These are phyloP conservation scores for Catostylus mosaicus DNA, from an alignment of 30 jellyfish, hydroid and myxozoan species.

Conservation along the genomic window DNA sequence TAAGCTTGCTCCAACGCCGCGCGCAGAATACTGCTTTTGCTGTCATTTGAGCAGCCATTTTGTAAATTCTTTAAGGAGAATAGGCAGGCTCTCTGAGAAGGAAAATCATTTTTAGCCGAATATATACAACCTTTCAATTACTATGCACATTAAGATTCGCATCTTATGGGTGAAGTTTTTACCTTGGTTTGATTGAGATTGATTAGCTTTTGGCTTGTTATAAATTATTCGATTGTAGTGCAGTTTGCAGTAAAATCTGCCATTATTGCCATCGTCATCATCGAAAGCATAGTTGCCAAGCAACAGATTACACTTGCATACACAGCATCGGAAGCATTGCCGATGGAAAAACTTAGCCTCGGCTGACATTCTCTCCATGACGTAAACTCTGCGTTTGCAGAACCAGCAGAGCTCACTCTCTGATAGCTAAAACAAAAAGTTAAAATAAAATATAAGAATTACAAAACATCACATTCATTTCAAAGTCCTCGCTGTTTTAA, in stretches of 20 bases:
- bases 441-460: not conserved
- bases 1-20: too few relatives aligned
- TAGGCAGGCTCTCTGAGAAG: too few relatives aligned
- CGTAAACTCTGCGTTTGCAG: slow-evolving; percentile 88
- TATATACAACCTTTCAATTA: too few relatives aligned
- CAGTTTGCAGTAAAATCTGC: slow-evolving; percentile 83
- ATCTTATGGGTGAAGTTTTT: too few relatives aligned
- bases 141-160: too few relatives aligned
- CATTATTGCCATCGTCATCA: slow-evolving; percentile 62
- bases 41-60: too few relatives aligned
- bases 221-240: slow-evolving; percentile 81
- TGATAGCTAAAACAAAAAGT: slow-evolving; percentile 58
- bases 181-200: not conserved
- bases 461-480: not conserved
- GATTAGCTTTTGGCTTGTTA: slow-evolving; percentile 26
- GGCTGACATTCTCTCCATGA: slow-evolving; percentile 94
- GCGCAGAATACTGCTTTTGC: too few relatives aligned
- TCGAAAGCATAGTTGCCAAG: slow-evolving; percentile 90
- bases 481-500: too few relatives aligned
- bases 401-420: slow-evolving; percentile 86
- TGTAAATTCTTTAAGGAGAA: too few relatives aligned
- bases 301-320: slow-evolving; percentile 84
- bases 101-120: too few relatives aligned
- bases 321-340: slow-evolving; percentile 81
- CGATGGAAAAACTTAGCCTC: slow-evolving; percentile 94